Evolutionary conservation across 2,113 vertebrate species (phyloP).

Genomic region (Chaenocephalus aceratus): DNA sequence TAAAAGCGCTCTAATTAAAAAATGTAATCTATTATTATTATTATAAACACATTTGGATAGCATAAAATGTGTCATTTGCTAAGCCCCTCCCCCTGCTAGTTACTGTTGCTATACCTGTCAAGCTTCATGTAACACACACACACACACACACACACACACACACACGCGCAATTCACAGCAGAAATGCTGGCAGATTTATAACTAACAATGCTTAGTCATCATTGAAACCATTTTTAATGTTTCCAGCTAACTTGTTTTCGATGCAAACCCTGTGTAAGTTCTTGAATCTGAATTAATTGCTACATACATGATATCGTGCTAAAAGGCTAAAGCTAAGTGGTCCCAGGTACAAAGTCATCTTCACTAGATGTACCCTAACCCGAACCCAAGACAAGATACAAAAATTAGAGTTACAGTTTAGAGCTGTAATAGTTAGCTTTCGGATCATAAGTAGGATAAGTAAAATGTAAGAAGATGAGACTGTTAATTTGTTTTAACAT

Average conservation of each 20-base stretch:
- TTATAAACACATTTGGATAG: neutral
- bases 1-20: no score
- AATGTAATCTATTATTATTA: no score
- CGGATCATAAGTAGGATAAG: no score
- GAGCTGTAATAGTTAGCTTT: no score
- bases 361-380: neutral
- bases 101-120: neutral
- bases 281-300: neutral
- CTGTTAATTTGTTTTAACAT: no score
- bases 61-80: neutral
- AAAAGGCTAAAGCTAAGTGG: neutral
- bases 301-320: neutral
- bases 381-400: neutral
- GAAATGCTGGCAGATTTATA: neutral
- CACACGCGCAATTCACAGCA: no score
- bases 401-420: neutral
- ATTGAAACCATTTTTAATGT: neutral
- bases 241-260: no score
- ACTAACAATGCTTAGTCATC: neutral
- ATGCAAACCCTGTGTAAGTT: no score
- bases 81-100: neutral
- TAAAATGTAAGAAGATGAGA: no score
- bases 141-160: no score
- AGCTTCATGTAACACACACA: neutral
- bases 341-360: neutral